Evolutionary conservation across 1,140 invertebrate genomes (phyloP), one percentile per base, ranked within the genome.

Genomic region (Cataglyphis hispanica): DNA sequence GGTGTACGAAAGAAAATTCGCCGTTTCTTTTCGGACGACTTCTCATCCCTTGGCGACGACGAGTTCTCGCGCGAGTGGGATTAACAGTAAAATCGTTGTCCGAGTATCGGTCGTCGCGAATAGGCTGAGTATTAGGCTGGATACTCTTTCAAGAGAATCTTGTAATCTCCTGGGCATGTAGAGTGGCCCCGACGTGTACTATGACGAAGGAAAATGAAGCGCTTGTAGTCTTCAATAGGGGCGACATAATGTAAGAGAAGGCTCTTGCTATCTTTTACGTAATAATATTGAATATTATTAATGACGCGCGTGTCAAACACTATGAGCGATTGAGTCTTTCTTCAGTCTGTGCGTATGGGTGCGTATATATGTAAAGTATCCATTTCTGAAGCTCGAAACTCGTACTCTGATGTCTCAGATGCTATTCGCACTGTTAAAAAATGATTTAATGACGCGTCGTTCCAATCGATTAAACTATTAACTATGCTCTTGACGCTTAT

Each of bases 1-100:
- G 25, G 46, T 22, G 11, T 69, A 43, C 22, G 81, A 50, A 86
- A 85, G 90, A 91, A 91, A 91, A 91, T 91, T 90, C 77, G 81
- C 78, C 66, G 66, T 83, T 90, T 90, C 86, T 91, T 86, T 89
- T 34, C 76, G 61, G 34, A 6, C 75, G 80, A 22, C 25, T 58
- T 63, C 46, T 80, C 74, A 56, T 43, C 60, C 69, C 34, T 11
- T n/a, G 22, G 16, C 58, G 27, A 16, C 16, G 19, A 5, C 25
- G 43, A 43, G 22, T 46, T 19, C n/a, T n/a, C 67, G 43, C 43
- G 86, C 34, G 50, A 16, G 67, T 43, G 43, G 56, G 75, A 85
- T 76, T 85, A 40, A 86, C 87, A 72, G 72, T 70, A 37, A 31
- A 31, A 66, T 31, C 40, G 76, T 84, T 43, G 87, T 87, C 31